Conservation (phyloP, 2,888 invertebrate species). For the Nowickia ferox region DNA sequence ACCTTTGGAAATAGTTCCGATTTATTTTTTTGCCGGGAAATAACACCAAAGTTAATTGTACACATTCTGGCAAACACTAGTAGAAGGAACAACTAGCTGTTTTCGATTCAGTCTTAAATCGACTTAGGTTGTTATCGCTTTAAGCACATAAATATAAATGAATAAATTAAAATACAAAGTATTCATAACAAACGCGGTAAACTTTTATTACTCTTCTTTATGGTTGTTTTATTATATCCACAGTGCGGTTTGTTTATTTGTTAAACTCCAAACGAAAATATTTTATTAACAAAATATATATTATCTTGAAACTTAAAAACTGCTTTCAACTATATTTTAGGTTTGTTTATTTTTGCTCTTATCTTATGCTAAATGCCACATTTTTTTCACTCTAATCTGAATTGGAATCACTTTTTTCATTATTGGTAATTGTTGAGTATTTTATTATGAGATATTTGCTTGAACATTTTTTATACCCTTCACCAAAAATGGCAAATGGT, state of each 20-base stretch:
- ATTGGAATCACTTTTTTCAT: neutral
- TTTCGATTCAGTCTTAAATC: no score
- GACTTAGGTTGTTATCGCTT: no score
- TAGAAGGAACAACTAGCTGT: no score
- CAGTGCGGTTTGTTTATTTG: neutral
- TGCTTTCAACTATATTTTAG: neutral
- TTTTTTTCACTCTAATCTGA: neutral
- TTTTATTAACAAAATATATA: neutral
- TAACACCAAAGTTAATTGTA: no score
- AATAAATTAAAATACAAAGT: neutral
- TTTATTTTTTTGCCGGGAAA: no score
- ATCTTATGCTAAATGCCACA: neutral
- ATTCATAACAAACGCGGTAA: neutral
- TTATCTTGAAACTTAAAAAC: neutral
- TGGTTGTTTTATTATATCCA: constrained; percentile 3
- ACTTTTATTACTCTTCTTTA: neutral
- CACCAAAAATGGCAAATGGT: no score
- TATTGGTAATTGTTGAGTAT: neutral
- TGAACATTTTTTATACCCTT: no score
- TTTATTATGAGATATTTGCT: constrained; percentile 9
- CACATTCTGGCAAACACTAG: no score
- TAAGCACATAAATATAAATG: no score
- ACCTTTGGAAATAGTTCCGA: no score
- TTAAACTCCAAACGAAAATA: neutral
- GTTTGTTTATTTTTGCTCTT: neutral